Conservation (phyloP, 2,888 invertebrate species). For the Melipona beecheii region DNA sequence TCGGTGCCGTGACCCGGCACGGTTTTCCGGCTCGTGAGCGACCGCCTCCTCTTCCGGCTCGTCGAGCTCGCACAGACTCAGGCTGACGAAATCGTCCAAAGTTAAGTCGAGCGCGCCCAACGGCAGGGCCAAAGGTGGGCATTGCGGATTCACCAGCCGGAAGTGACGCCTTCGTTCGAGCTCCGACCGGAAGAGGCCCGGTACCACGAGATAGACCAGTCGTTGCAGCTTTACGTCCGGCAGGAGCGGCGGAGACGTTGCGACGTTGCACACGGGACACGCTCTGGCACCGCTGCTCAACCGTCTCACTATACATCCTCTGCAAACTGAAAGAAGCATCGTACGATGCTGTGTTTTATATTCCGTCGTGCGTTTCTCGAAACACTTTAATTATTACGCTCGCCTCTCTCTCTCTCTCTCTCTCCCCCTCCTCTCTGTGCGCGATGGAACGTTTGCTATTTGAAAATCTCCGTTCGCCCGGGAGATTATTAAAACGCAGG, state of each 20-base stretch:
- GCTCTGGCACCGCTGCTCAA: constrained; percentile 75
- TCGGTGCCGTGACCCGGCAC: constrained; percentile 13
- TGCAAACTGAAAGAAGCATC: constrained; percentile 74
- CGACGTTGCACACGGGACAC: constrained; percentile 78
- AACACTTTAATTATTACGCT: background rate
- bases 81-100: constrained; percentile 78
- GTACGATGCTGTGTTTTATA: background rate
- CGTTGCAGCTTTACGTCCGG: constrained; percentile 77
- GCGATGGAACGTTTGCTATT: background rate
- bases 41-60: constrained; percentile 38
- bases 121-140: constrained; percentile 70
- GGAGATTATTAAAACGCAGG: background rate
- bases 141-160: constrained; percentile 77
- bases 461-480: background rate
- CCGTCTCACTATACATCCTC: constrained; percentile 79
- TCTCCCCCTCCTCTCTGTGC: too few species aligned
- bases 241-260: constrained; percentile 72
- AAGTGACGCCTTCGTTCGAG: constrained; percentile 78
- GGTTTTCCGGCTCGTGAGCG: constrained; percentile 5
- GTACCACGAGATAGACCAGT: constrained; percentile 79
- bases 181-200: constrained; percentile 79
- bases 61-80: constrained; percentile 75
- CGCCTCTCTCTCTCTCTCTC: too few species aligned
- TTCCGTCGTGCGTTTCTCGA: background rate
- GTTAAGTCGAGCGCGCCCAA: constrained; percentile 77